Conservation (phyloP, 2,888 invertebrate species). For the Leptopilina syphax region DNA sequence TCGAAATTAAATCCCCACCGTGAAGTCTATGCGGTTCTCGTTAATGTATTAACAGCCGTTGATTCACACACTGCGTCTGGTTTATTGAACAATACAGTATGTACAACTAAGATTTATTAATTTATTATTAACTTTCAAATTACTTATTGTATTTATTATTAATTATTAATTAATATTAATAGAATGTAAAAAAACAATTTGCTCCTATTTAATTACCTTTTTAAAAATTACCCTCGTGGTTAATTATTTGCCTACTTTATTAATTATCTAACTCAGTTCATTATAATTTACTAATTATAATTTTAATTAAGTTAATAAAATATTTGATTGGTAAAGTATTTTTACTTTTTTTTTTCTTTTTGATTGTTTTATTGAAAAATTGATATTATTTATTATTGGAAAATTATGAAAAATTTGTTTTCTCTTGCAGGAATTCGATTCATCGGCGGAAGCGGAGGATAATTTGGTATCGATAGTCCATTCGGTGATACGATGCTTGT, state of each 20-base stretch:
- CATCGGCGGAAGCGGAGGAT: slow-evolving; percentile 65
- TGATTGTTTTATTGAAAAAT: no score
- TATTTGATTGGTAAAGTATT: neutral
- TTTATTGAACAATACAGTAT: slow-evolving; percentile 63
- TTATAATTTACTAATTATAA: no score
- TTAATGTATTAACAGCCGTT: slow-evolving; percentile 62
- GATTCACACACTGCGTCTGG: slow-evolving; percentile 61
- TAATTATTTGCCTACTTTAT: no score
- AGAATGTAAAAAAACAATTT: no score
- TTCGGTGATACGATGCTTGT: slow-evolving; percentile 64
- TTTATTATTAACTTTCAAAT: neutral
- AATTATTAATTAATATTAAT: no score
- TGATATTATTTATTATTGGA: no score
- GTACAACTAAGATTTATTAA: neutral
- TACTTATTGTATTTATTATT: no score
- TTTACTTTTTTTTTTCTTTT: neutral
- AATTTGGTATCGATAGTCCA: slow-evolving; percentile 65
- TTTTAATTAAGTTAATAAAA: neutral
- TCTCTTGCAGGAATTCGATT: slow-evolving; percentile 61
- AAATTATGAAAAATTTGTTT: neutral
- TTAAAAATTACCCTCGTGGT: no score
- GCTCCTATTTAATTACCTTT: no score
- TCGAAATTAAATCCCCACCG: slow-evolving; percentile 68
- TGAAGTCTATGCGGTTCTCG: slow-evolving; percentile 67
- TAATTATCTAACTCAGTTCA: no score